Evolutionary conservation across 2,113 vertebrate genomes (phyloP).

Genomic region (Thinocorus orbignyianus): DNA sequence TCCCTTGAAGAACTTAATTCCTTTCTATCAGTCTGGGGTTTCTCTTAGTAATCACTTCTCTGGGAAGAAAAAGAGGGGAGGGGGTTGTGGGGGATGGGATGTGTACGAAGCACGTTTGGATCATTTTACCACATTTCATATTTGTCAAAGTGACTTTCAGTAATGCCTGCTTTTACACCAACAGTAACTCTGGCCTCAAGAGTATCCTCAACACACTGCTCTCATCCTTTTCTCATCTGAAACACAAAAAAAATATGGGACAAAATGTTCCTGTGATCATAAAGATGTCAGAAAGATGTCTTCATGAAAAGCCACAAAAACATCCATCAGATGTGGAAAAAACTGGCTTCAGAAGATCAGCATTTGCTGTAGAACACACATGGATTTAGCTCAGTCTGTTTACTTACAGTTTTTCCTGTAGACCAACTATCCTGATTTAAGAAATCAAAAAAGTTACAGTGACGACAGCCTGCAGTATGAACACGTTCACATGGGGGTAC

Average conservation of each 20-base stretch:
- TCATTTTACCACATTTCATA: not conserved
- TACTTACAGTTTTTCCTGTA: not conserved
- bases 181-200: not conserved
- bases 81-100: no score
- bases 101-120: not conserved
- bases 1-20: not conserved
- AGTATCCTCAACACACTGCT: not conserved
- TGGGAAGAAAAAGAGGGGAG: not conserved
- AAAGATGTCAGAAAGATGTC: not conserved
- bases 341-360: not conserved
- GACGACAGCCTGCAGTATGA: not conserved
- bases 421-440: not conserved
- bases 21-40: not conserved
- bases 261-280: not conserved
- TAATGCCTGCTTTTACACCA: not conserved
- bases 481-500: not conserved
- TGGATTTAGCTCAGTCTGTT: not conserved
- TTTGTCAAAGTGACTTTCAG: not conserved
- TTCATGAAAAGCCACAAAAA: not conserved
- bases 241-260: not conserved
- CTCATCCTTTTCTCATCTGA: not conserved
- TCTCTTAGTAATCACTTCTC: not conserved
- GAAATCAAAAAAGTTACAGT: not conserved
- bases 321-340: not conserved
- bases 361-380: not conserved